Conservation (phyloP, 2,797 vertebrate species). For the Zenarchopterus dispar region DNA sequence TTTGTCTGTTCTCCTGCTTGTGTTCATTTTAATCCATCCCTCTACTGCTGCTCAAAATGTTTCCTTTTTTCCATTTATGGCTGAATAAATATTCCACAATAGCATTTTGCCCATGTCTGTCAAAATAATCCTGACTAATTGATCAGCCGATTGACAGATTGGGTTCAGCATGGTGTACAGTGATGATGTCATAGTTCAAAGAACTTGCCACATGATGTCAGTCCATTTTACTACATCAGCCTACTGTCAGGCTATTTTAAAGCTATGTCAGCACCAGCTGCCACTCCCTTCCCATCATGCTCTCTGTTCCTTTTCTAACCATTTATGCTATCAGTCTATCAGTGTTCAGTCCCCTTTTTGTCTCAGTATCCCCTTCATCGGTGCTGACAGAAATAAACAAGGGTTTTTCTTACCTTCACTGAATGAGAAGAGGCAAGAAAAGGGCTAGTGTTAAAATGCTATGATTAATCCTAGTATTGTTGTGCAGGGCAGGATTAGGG, state of each 20-base stretch:
- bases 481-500: slow-evolving; percentile 5
- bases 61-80: slow-evolving; percentile 53
- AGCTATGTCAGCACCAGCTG: slow-evolving; percentile 39
- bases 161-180: slow-evolving; percentile 40
- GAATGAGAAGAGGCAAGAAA: slow-evolving; percentile 39
- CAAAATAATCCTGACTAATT: slow-evolving; percentile 54
- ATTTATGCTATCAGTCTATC: slow-evolving; percentile 55
- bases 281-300: slow-evolving; percentile 45
- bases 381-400: slow-evolving; percentile 62
- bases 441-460: slow-evolving; percentile 34
- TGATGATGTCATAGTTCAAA: slow-evolving; percentile 53
- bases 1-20: slow-evolving; percentile 45
- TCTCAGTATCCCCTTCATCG: slow-evolving; percentile 60
- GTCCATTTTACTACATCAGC: slow-evolving; percentile 10
- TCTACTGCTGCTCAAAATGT: slow-evolving; percentile 56
- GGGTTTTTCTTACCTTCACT: slow-evolving; percentile 54
- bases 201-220: slow-evolving; percentile 48
- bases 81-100: slow-evolving; percentile 62
- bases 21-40: slow-evolving; percentile 46
- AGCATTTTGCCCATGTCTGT: slow-evolving; percentile 54
- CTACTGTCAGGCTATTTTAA: slow-evolving; percentile 62
- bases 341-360: slow-evolving; percentile 49
- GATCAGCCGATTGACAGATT: slow-evolving; percentile 62
- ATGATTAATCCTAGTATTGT: slow-evolving; percentile 36
- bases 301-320: slow-evolving; percentile 61